Percentiles rank a stretch among this genome's conserved stretches.
Evolutionary conservation across 2,888 invertebrate genomes (phyloP).

Genomic region (Spisula subtruncata): DNA sequence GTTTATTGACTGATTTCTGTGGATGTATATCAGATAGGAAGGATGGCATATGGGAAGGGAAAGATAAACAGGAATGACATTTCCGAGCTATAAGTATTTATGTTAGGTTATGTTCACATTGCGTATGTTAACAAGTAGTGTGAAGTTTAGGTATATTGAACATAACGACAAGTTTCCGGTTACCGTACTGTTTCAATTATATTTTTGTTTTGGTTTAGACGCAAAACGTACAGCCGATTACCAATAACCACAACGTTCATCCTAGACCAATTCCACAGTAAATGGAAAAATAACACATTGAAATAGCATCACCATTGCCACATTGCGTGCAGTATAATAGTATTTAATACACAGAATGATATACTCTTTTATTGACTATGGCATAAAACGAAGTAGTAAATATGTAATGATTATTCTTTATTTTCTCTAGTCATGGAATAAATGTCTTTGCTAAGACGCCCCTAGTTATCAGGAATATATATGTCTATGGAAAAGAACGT

Average conservation of each 20-base stretch:
- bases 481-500: too few species aligned
- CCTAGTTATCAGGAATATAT: neutral
- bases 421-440: neutral
- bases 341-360: neutral
- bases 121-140: neutral
- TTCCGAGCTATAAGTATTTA: too few species aligned
- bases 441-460: neutral
- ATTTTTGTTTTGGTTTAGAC: too few species aligned
- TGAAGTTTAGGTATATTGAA: neutral
- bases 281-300: neutral
- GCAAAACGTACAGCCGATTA: neutral
- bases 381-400: slow-evolving; percentile 4
- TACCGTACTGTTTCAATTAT: too few species aligned
- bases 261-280: neutral
- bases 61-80: too few species aligned
- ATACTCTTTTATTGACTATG: neutral
- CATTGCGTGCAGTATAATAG: slow-evolving; percentile 14
- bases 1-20: neutral
- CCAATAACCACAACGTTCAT: neutral
- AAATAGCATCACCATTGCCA: neutral
- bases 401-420: slow-evolving; percentile 19
- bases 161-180: neutral
- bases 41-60: too few species aligned
- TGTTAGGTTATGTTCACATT: neutral
- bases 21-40: too few species aligned